Conservation (phyloP, 2,888 invertebrate genomes). For the Camponotus fellah region DNA sequence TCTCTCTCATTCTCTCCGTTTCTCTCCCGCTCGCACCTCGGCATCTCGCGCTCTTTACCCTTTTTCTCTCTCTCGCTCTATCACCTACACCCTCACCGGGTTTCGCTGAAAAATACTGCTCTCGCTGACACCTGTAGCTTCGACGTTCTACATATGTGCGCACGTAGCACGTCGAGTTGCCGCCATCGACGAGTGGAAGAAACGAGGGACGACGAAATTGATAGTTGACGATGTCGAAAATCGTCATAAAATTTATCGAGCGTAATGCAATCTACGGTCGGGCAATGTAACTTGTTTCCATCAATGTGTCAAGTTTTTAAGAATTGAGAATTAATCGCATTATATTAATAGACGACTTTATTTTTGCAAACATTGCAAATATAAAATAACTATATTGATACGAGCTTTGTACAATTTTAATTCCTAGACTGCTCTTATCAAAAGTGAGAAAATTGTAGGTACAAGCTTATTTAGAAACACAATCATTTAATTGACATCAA, state of each 20-base stretch:
- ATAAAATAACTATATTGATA: neutral
- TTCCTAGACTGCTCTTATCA: neutral
- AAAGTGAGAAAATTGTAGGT: neutral
- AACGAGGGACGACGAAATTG: conserved; percentile 60
- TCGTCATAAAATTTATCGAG: conserved; percentile 59
- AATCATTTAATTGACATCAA: neutral
- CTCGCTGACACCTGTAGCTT: conserved; percentile 86
- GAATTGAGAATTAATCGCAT: neutral
- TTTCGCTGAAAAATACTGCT: conserved; percentile 85
- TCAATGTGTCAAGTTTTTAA: neutral
- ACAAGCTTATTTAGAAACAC: neutral
- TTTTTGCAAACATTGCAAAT: neutral
- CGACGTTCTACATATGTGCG: conserved; percentile 84
- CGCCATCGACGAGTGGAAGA: conserved; percentile 60
- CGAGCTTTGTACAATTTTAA: neutral
- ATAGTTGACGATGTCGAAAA: conserved; percentile 62
- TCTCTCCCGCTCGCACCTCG: conserved; percentile 58
- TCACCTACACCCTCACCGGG: conserved; percentile 77
- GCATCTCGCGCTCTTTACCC: conserved; percentile 65
- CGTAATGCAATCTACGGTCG: neutral
- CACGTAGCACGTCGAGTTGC: conserved; percentile 67
- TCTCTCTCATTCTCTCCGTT: conserved; percentile 72
- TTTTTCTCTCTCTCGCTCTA: conserved; percentile 73
- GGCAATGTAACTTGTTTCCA: neutral
- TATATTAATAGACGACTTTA: neutral